Evolutionary conservation across 2,113 vertebrate species (phyloP).

Genomic region (Oryzias melastigma): DNA sequence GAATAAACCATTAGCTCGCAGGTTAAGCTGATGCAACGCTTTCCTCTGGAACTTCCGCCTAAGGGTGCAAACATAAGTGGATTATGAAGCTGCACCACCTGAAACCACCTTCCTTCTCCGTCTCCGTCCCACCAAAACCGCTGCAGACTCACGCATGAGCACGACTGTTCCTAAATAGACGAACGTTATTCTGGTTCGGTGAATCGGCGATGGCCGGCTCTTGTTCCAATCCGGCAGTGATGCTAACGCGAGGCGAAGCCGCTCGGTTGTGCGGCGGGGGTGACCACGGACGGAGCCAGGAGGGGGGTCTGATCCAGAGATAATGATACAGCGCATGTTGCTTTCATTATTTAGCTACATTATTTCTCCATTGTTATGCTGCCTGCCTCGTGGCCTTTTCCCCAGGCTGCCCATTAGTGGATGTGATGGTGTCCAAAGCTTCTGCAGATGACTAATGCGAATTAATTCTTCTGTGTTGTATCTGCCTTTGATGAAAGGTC

Average conservation of each 20-base stretch:
- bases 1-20: slow-evolving; percentile 52
- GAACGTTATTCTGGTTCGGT: slow-evolving; percentile 2
- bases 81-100: slow-evolving; percentile 44
- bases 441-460: slow-evolving; percentile 41
- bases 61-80: slow-evolving; percentile 57
- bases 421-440: slow-evolving; percentile 37
- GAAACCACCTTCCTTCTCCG: neutral
- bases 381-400: slow-evolving; percentile 38
- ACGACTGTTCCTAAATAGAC: slow-evolving; percentile 10
- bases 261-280: slow-evolving; percentile 12
- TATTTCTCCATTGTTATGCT: slow-evolving; percentile 12
- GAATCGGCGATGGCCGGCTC: neutral
- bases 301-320: slow-evolving; percentile 14
- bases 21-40: slow-evolving; percentile 55
- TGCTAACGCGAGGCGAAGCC: slow-evolving; percentile 25
- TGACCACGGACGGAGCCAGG: slow-evolving; percentile 17
- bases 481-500: slow-evolving; percentile 31
- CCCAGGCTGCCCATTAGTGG: slow-evolving; percentile 48
- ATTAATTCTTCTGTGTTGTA: slow-evolving; percentile 31
- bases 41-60: slow-evolving; percentile 54
- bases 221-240: slow-evolving; percentile 20
- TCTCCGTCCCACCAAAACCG: slow-evolving; percentile 6
- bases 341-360: slow-evolving; percentile 9
- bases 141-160: slow-evolving; percentile 21
- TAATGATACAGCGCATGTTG: slow-evolving; percentile 34